phyloP scores from a whole-genome alignment of 2,797 vertebrate species.

The Pseudochromis fuscus region DNA sequence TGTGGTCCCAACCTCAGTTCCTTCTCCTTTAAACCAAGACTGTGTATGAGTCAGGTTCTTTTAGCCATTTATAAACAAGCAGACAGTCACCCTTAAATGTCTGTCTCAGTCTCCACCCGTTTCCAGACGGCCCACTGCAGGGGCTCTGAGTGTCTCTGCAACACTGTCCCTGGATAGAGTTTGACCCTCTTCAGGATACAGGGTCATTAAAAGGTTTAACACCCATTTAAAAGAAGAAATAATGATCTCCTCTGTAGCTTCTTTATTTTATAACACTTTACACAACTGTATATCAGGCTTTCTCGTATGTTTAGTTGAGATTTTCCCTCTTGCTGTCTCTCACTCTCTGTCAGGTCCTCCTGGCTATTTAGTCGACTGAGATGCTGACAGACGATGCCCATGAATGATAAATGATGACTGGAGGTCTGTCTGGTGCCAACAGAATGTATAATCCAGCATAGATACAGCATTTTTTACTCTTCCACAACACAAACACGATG shows the following conservation, averaged over 20 bases:
- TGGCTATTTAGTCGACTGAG: slow-evolving; percentile 64
- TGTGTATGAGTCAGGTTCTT: slow-evolving; percentile 69
- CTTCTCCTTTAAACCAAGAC: slow-evolving; percentile 62
- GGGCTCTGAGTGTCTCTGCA: slow-evolving; percentile 33
- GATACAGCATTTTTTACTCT: slow-evolving; percentile 45
- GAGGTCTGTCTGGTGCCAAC: slow-evolving; percentile 70
- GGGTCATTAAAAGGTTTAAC: slow-evolving; percentile 28
- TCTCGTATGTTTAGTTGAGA: slow-evolving; percentile 48
- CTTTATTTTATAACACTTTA: slow-evolving; percentile 8
- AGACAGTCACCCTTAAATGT: slow-evolving; percentile 65
- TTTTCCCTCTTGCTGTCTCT: slow-evolving; percentile 36
- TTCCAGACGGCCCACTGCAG: slow-evolving; percentile 28
- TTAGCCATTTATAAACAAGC: slow-evolving; percentile 63
- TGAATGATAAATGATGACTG: slow-evolving; percentile 79
- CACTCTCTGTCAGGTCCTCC: slow-evolving; percentile 57
- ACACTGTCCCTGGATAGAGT: slow-evolving; percentile 17
- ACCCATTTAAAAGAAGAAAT: slow-evolving; percentile 10
- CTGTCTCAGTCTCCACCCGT: slow-evolving; percentile 44
- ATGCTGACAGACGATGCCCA: slow-evolving; percentile 75
- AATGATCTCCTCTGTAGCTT: slow-evolving; percentile 8
- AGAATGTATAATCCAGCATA: slow-evolving; percentile 67
- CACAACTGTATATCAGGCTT: slow-evolving; percentile 38
- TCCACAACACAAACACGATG: slow-evolving; percentile 45
- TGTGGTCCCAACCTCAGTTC: slow-evolving; percentile 67
- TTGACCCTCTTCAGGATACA: slow-evolving; percentile 11